phyloP scores from a whole-genome alignment of 2,797 vertebrate genomes.

The Halcyon smyrnensis region DNA sequence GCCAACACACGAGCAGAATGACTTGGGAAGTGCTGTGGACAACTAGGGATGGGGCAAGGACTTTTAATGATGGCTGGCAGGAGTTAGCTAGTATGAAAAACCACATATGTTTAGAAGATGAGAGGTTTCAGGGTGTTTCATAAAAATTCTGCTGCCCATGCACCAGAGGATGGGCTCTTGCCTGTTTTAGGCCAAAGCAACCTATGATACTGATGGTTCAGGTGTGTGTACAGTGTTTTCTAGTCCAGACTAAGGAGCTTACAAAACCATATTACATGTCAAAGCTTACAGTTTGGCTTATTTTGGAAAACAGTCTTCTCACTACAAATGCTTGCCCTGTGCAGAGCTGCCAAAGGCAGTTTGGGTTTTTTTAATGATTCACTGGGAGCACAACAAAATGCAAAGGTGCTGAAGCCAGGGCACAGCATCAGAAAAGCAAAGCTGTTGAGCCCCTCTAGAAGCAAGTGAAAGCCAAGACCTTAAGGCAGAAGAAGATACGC shows the following conservation, averaged over 20 bases:
- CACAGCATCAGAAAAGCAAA: neutral
- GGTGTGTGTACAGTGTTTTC: neutral
- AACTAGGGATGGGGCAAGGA: neutral
- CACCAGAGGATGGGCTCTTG: neutral
- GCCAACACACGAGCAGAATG: neutral
- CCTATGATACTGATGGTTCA: neutral
- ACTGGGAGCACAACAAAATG: neutral
- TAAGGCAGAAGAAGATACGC: neutral
- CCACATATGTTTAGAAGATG: neutral
- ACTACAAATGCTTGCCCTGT: neutral
- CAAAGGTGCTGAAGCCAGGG: neutral
- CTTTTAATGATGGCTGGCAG: constrained; percentile 2
- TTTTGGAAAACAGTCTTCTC: neutral
- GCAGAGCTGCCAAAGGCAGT: neutral
- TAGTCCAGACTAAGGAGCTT: neutral
- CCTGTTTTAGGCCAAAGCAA: neutral
- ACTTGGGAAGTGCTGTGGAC: neutral
- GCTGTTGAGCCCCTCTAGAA: neutral
- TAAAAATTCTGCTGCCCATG: constrained; percentile 27
- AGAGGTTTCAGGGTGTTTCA: constrained; percentile 51
- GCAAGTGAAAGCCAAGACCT: neutral
- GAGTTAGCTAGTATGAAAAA: neutral
- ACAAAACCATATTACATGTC: neutral
- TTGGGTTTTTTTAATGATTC: neutral
- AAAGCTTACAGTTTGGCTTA: neutral